Evolutionary conservation across 2,888 invertebrate species (phyloP).

Genomic region (Idaea biselata): DNA sequence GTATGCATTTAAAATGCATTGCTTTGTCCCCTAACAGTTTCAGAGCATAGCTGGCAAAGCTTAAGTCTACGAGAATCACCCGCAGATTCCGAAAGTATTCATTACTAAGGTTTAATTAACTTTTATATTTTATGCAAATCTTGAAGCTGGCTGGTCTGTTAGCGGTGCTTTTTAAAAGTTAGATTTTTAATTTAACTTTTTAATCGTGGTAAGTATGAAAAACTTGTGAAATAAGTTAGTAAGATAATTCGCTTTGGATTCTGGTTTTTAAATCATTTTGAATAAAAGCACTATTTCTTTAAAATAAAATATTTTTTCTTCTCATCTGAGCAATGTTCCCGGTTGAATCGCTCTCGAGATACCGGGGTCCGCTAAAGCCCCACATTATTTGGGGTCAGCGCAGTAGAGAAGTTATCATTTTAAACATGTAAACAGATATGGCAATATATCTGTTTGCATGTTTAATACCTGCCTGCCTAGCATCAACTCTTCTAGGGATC

Average conservation of each 20-base stretch:
- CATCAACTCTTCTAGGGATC: too few species aligned
- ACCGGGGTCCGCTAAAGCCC: too few species aligned
- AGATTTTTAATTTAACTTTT: background rate
- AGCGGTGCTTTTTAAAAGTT: background rate
- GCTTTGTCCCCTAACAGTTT: slow-evolving; percentile 23
- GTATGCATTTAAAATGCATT: slow-evolving; percentile 41
- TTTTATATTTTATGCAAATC: background rate
- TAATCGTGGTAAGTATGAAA: background rate
- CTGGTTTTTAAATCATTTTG: background rate
- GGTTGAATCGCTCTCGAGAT: too few species aligned
- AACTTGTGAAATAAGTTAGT: background rate
- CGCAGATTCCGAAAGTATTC: slow-evolving; percentile 6
- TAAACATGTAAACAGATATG: too few species aligned
- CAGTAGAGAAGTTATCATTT: too few species aligned
- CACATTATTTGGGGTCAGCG: too few species aligned
- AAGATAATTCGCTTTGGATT: background rate
- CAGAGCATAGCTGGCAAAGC: slow-evolving; percentile 4
- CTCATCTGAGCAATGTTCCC: too few species aligned
- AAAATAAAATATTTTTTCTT: too few species aligned
- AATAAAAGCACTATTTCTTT: background rate
- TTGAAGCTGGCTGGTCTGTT: background rate
- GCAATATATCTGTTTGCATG: too few species aligned
- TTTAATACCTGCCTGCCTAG: too few species aligned
- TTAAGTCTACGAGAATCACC: background rate
- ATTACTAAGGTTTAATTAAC: slow-evolving; percentile 7